phyloP scores from a whole-genome alignment of 2,888 invertebrate species.

The Phaonia tiefii region DNA sequence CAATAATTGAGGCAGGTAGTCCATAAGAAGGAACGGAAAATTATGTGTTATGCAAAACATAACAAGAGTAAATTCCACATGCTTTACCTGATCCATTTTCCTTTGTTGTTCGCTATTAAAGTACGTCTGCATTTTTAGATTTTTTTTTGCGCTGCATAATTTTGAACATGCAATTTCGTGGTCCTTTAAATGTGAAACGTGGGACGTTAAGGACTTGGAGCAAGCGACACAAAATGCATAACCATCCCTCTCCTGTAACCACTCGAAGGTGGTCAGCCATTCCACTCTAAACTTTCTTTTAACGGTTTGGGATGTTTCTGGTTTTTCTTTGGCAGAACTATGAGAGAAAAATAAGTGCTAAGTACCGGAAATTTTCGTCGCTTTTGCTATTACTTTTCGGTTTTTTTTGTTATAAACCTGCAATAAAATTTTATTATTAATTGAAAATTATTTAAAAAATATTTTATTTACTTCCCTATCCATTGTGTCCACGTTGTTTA shows the following conservation, averaged over 20 bases:
- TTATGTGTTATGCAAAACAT: slow-evolving; percentile 31
- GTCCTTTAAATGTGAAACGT: slow-evolving; percentile 6
- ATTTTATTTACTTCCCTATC: neutral
- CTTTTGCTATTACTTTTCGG: neutral
- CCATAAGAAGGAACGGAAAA: slow-evolving; percentile 27
- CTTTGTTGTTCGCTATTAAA: neutral
- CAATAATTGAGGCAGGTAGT: slow-evolving; percentile 13
- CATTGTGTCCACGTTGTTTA: neutral
- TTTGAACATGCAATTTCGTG: no score
- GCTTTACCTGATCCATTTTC: neutral
- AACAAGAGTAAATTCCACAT: slow-evolving; percentile 18
- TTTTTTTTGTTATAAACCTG: neutral
- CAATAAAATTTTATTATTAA: neutral
- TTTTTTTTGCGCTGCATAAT: no score
- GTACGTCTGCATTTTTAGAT: neutral
- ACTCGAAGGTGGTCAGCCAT: neutral
- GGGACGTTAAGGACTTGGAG: neutral
- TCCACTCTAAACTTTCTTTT: neutral
- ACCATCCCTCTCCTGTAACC: neutral
- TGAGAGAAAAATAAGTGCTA: neutral
- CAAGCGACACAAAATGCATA: neutral
- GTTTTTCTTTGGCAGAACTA: no score
- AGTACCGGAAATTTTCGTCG: neutral
- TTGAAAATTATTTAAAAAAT: neutral
- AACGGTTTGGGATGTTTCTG: no score